phyloP scores from a whole-genome alignment of 2,888 invertebrate species.

The Amiota minor region DNA sequence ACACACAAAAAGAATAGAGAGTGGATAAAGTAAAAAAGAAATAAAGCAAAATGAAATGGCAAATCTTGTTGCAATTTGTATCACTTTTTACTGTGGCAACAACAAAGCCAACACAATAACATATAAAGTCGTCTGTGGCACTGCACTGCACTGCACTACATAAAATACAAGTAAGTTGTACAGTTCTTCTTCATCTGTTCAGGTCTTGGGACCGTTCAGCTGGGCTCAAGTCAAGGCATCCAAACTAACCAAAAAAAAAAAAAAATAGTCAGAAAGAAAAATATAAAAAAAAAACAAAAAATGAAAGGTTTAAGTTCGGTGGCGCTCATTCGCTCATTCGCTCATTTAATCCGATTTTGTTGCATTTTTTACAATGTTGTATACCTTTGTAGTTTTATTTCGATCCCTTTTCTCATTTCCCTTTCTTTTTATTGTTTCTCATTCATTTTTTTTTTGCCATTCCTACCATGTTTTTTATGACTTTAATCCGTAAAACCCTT shows the following conservation, averaged over 20 bases:
- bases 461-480: conserved; percentile 53
- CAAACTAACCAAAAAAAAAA: no score
- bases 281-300: no score
- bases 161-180: no score
- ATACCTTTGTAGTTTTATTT: conserved; percentile 17
- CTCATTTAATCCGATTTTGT: conserved; percentile 61
- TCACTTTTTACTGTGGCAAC: conserved; percentile 47
- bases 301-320: conserved; percentile 40
- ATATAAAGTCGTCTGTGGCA: background rate
- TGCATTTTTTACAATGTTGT: conserved; percentile 48
- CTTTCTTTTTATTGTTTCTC: conserved; percentile 24
- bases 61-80: conserved; percentile 63
- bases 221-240: no score
- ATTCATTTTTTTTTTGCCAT: conserved; percentile 35
- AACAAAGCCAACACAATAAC: conserved; percentile 12
- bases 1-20: background rate
- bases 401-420: background rate
- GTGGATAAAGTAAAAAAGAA: conserved; percentile 11
- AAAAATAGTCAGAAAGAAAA: background rate
- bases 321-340: conserved; percentile 37
- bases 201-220: no score
- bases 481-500: conserved; percentile 52
- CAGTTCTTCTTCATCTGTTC: no score
- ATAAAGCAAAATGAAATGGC: background rate
- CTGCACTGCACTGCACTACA: no score